Base-by-base conservation (phyloP, 1,140 invertebrate species). In the Pseudomyrmex concolor region DNA sequence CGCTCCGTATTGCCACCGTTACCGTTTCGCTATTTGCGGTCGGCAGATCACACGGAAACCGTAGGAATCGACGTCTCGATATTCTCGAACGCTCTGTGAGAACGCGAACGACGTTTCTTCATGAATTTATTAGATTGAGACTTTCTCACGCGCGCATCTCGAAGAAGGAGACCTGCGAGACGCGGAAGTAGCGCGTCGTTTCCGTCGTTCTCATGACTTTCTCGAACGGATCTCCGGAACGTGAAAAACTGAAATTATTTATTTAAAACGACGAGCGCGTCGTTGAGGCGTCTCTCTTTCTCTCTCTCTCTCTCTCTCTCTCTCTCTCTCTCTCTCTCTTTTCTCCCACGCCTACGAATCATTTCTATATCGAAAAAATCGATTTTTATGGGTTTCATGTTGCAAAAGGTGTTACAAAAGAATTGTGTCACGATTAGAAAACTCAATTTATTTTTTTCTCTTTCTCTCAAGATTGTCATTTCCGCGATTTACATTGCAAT, bases 81-180 rank as follows among this genome's bases (percentile, higher is more conserved):
- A 84, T 84, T 84, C 57, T 73, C 34, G 60, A 66, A 71, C 50
- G 59, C 15, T 34, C 74, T 88, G 86, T 89, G 86, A 88, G 86
- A 88, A 89, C 84, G 84, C 66, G 64, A 60, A 87, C 86, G 83
- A 67, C 66, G 76, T 77, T 84, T 48, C 62, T 83, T 60, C 72
- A 60, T 71, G 86, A 89, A 89, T 89, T 89, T 89, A 89, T 89
- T 89, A 85, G 87, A 89, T 89, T 89, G 87, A 84, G 77, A 86
- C 87, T 83, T 73, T 89, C 87, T 84, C 87, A 89, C 88, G 87
- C 72, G 70, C 88, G 62, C 60, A 70, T 86, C 60, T 54, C 51
- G 64, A 7, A 34, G 34, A 34, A 12, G 54, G 43, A 76, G 73
- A 54, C 62, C 51, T 22, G 54, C 73, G 72, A 64, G 50, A 76